Conservation (phyloP, 2,113 vertebrate genomes). For the Neolamprologus kungweensis region DNA sequence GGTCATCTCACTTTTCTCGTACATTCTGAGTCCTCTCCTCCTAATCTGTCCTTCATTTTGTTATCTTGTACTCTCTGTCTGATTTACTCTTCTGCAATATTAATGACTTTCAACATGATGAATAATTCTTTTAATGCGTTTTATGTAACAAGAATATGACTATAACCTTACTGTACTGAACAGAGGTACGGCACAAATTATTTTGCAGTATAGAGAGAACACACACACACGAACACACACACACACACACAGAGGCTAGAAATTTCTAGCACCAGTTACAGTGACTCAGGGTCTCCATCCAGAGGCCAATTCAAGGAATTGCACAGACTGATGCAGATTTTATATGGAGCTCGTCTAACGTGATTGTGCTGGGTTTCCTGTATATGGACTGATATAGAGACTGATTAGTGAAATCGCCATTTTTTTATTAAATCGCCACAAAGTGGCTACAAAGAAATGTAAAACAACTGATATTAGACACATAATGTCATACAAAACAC, state of each 20-base stretch:
- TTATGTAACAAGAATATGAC: neutral
- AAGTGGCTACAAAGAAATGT: neutral
- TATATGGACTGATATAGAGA: neutral
- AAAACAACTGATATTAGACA: neutral
- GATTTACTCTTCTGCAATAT: neutral
- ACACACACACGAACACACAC: neutral
- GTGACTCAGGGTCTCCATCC: slow-evolving; percentile 14
- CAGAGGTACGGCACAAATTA: neutral
- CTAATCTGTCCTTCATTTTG: neutral
- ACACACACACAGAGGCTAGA: neutral
- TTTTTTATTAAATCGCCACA: neutral
- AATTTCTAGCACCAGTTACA: slow-evolving; percentile 8
- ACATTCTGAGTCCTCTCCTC: neutral
- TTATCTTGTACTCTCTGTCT: neutral
- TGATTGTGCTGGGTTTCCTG: neutral
- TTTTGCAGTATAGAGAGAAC: neutral
- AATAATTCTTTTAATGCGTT: neutral
- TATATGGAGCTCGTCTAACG: neutral
- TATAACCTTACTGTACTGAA: neutral
- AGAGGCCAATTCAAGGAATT: neutral
- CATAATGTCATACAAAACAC: neutral
- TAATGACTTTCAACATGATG: neutral
- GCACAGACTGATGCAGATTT: neutral
- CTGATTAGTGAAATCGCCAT: neutral
- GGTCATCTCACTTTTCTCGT: neutral